Conservation (phyloP, 2,797 vertebrate genomes). For the Thaleichthys pacificus region DNA sequence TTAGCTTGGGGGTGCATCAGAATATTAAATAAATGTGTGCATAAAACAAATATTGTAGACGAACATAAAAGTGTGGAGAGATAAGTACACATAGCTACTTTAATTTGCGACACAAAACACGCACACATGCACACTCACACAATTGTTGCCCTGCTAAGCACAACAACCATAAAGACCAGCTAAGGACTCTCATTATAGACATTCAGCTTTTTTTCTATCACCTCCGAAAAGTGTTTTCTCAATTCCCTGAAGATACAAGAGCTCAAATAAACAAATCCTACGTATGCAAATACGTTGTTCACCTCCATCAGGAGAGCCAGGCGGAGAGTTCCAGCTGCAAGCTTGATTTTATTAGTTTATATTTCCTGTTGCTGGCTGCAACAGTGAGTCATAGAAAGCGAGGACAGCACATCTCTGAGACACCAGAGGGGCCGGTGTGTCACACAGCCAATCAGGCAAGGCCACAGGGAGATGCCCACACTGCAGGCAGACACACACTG, state of each 20-base stretch:
- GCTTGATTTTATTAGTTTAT: not conserved
- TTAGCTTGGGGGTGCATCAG: not conserved
- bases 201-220: not conserved
- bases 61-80: not conserved
- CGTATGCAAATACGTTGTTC: too few species aligned
- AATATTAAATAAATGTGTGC: not conserved
- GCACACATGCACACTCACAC: slow-evolving; percentile 1
- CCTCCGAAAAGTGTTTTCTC: too few species aligned
- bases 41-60: not conserved
- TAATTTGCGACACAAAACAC: not conserved
- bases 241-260: too few species aligned
- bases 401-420: not conserved
- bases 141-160: not conserved
- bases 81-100: slow-evolving; percentile 13
- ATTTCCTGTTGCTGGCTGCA: not conserved
- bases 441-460: not conserved
- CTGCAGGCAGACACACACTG: too few species aligned
- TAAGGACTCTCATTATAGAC: not conserved
- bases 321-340: too few species aligned
- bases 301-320: too few species aligned
- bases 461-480: too few species aligned
- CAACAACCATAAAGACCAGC: not conserved
- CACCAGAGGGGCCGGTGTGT: not conserved
- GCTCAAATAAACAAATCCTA: too few species aligned
- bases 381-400: not conserved